phyloP scores from a whole-genome alignment of 2,797 vertebrate species.

The Pangasius djambal region DNA sequence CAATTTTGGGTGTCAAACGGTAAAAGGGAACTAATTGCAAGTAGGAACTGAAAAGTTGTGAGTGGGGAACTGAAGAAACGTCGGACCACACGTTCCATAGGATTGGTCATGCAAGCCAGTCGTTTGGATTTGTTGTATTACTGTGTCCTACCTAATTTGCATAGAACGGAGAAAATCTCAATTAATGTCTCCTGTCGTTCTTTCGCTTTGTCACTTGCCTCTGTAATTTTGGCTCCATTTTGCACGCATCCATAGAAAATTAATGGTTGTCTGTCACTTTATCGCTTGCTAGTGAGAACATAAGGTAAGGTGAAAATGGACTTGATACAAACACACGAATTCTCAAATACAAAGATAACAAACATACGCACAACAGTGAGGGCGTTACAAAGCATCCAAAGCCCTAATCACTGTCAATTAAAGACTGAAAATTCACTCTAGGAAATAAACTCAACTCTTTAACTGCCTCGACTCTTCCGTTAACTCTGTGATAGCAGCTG shows the following conservation, averaged over 20 bases:
- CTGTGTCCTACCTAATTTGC: background rate
- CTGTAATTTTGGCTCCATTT: background rate
- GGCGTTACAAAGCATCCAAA: slow-evolving; percentile 64
- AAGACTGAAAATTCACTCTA: slow-evolving; percentile 71
- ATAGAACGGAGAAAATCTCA: background rate
- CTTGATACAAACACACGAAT: background rate
- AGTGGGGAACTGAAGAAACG: background rate
- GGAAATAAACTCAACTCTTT: slow-evolving; percentile 65
- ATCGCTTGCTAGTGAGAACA: background rate
- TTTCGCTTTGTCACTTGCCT: background rate
- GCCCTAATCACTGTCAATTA: slow-evolving; percentile 61
- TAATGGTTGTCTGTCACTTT: background rate
- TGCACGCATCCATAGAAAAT: background rate
- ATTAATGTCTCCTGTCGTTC: background rate
- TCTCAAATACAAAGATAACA: slow-evolving; percentile 22
- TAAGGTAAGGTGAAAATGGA: slow-evolving; percentile 1
- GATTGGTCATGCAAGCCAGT: background rate
- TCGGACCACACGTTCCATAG: background rate
- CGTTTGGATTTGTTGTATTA: background rate
- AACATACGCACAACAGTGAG: slow-evolving; percentile 37
- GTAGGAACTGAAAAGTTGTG: background rate
- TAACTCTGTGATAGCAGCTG: slow-evolving; percentile 61
- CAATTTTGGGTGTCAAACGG: background rate
- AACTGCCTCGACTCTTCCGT: slow-evolving; percentile 66
- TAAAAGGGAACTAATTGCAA: background rate